These are phyloP conservation scores for Sciurus niger DNA, from an alignment of 2,113 vertebrate species.

Conservation along the genomic window DNA sequence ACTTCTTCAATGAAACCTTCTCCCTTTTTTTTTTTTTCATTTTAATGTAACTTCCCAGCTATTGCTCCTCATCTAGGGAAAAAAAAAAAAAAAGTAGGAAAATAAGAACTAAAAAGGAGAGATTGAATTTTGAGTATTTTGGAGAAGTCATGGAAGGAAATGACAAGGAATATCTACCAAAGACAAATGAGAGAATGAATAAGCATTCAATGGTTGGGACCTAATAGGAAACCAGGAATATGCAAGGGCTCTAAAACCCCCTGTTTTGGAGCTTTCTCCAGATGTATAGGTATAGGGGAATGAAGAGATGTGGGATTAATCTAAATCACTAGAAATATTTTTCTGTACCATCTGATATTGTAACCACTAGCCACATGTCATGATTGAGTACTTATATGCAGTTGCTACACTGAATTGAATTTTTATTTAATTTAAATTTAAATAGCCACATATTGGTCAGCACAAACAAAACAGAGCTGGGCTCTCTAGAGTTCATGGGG, in stretches of 20 bases:
- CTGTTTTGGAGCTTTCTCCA: background rate
- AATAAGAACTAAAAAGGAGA: background rate
- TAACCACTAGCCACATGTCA: background rate
- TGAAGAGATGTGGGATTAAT: background rate
- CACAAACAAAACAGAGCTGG: background rate
- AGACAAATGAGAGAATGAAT: background rate
- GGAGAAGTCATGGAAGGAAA: background rate
- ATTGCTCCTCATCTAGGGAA: background rate
- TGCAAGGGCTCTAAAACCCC: background rate
- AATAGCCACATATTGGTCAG: background rate
- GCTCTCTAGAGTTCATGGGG: background rate
- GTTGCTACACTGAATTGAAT: background rate
- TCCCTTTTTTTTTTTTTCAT: background rate
- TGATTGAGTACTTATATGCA: background rate
- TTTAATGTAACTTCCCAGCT: background rate
- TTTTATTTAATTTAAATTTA: constrained; percentile 14
- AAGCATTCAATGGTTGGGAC: background rate
- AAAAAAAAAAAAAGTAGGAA: background rate
- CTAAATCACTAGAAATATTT: background rate
- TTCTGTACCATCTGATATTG: background rate
- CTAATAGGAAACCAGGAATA: background rate
- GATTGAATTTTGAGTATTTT: background rate
- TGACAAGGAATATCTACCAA: background rate
- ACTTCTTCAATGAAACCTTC: background rate
- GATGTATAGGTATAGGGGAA: background rate